Conservation (phyloP, 2,797 vertebrate genomes). For the Anniella stebbinsi region DNA sequence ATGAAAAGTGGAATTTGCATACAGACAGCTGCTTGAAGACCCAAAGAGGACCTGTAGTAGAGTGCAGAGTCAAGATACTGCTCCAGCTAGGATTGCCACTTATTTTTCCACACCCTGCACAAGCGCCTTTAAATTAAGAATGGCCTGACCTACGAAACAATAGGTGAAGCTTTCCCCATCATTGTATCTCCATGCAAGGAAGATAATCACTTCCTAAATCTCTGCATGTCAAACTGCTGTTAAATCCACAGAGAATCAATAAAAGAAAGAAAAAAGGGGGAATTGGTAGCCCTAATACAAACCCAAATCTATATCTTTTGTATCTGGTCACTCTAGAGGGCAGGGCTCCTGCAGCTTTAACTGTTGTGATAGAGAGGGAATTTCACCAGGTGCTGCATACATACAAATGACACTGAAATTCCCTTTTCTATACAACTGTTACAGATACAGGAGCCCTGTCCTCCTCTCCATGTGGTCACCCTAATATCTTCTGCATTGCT, state of each 20-base stretch:
- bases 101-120: not conserved
- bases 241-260: not conserved
- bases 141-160: not conserved
- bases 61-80: not conserved
- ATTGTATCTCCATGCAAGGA: too few species aligned
- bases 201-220: too few species aligned
- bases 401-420: too few species aligned
- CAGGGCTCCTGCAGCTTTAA: too few species aligned
- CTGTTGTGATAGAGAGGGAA: too few species aligned
- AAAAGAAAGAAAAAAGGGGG: not conserved
- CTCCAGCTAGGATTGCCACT: not conserved
- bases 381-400: too few species aligned
- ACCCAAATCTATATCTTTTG: not conserved
- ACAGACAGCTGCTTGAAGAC: not conserved
- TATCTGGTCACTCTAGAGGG: too few species aligned
- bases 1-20: not conserved
- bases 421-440: too few species aligned
- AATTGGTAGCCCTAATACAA: not conserved
- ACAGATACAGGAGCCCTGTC: too few species aligned
- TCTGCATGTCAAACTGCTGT: too few species aligned
- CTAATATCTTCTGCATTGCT: not conserved
- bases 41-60: not conserved
- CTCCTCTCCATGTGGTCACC: too few species aligned
- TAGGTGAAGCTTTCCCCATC: not conserved
- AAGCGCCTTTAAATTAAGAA: not conserved